Evolutionary conservation across 2,113 vertebrate genomes (phyloP).

Genomic region (Boulengeromyrus knoepffleri): DNA sequence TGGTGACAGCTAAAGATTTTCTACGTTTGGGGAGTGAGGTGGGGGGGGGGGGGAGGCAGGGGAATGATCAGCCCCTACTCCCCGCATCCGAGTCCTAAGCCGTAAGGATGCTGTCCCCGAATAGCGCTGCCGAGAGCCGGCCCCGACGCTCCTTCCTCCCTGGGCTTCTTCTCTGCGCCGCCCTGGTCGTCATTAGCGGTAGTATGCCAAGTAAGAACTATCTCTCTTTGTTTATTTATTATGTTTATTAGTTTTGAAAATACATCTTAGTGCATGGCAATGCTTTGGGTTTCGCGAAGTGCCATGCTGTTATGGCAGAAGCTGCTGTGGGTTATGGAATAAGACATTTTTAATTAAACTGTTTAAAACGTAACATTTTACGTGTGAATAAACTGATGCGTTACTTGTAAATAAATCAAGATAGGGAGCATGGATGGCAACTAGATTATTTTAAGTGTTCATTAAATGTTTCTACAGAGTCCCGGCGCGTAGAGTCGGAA

Average conservation of each 20-base stretch:
- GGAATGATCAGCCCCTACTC: constrained; percentile 1
- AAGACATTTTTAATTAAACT: neutral
- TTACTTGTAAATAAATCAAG: neutral
- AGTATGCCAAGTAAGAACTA: neutral
- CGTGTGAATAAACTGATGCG: neutral
- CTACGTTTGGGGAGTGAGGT: neutral
- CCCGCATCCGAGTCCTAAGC: neutral
- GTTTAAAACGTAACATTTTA: neutral
- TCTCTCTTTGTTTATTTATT: neutral
- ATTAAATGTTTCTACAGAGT: neutral
- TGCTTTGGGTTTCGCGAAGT: neutral
- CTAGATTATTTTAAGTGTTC: neutral
- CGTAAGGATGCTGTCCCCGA: constrained; percentile 3
- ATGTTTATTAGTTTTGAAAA: neutral
- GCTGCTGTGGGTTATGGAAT: neutral
- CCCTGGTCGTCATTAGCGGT: neutral
- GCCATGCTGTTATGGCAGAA: neutral
- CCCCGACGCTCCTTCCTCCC: neutral
- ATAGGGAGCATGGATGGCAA: neutral
- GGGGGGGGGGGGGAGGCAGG: neutral
- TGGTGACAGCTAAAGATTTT: neutral
- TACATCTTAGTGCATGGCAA: neutral
- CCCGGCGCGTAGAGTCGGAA: neutral
- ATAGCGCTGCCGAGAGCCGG: neutral
- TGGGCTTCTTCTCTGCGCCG: neutral